These are phyloP conservation scores for Dasyurus viverrinus DNA, from an alignment of 2,113 vertebrate species.

Conservation along the genomic window DNA sequence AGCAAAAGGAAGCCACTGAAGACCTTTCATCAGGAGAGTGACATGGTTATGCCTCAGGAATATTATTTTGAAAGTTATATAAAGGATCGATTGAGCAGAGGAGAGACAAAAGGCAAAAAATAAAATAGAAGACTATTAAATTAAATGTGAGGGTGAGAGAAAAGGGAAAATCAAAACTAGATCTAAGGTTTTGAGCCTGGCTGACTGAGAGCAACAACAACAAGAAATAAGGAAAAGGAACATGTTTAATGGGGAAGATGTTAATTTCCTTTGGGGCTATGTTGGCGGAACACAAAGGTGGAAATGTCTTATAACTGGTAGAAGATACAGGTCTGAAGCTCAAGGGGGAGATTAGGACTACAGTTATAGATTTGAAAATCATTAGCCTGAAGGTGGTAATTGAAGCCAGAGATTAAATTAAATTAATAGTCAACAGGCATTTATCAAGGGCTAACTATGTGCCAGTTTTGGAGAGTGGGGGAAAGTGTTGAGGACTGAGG, in stretches of 20 bases:
- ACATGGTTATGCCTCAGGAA: neutral
- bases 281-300: neutral
- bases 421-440: too few species aligned
- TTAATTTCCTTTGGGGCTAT: neutral
- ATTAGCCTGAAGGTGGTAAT: neutral
- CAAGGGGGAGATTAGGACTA: neutral
- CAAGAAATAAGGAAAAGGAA: neutral
- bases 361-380: neutral
- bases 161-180: neutral
- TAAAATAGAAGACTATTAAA: neutral
- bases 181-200: neutral
- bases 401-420: neutral
- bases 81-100: neutral
- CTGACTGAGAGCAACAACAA: too few species aligned
- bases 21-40: neutral
- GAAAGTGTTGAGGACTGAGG: neutral
- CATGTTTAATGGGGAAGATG: neutral
- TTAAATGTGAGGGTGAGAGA: neutral
- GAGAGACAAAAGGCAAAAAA: neutral
- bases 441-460: too few species aligned
- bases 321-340: neutral
- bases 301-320: neutral
- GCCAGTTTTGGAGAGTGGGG: too few species aligned
- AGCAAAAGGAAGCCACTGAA: neutral
- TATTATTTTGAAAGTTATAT: neutral